A percentile compares a stretch with the other conserved stretches of the same genome.
These are phyloP conservation scores for Sebastolobus altivelis DNA, from an alignment of 2,797 vertebrate genomes.

Conservation along the genomic window DNA sequence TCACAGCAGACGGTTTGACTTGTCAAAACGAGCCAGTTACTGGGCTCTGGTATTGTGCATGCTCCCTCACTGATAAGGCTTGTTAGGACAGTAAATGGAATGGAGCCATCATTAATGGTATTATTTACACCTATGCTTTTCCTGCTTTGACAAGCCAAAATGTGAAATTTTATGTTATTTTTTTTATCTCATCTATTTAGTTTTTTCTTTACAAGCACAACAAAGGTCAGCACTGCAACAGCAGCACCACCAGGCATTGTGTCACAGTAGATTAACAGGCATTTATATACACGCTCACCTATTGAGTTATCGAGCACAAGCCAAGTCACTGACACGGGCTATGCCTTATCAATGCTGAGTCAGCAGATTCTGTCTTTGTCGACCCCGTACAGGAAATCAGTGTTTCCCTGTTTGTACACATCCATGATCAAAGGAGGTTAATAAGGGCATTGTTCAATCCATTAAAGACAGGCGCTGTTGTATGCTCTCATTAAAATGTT, in stretches of 20 bases:
- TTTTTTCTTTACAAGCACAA: neutral
- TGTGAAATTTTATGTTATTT: neutral
- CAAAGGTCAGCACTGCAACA: neutral
- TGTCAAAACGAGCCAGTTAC: no score
- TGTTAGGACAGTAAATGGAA: no score
- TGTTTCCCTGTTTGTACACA: conserved; percentile 21
- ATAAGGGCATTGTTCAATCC: conserved; percentile 34
- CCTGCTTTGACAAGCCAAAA: no score
- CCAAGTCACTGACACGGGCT: neutral
- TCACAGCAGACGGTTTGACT: no score
- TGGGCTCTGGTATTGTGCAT: no score
- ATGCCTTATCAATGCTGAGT: conserved; percentile 12
- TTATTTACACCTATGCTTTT: no score
- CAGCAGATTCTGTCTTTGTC: conserved; percentile 15
- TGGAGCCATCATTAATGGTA: no score
- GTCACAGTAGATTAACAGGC: neutral
- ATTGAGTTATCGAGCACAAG: conserved; percentile 36
- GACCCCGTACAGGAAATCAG: conserved; percentile 28
- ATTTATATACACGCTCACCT: conserved; percentile 12
- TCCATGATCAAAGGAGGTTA: conserved; percentile 43
- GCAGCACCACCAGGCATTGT: neutral
- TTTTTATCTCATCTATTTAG: neutral
- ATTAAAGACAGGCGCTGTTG: neutral
- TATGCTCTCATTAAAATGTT: neutral
- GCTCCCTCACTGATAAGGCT: no score